Evolutionary conservation across 2,888 invertebrate species (phyloP).

Genomic region (Chrysopilus asiliformis): DNA sequence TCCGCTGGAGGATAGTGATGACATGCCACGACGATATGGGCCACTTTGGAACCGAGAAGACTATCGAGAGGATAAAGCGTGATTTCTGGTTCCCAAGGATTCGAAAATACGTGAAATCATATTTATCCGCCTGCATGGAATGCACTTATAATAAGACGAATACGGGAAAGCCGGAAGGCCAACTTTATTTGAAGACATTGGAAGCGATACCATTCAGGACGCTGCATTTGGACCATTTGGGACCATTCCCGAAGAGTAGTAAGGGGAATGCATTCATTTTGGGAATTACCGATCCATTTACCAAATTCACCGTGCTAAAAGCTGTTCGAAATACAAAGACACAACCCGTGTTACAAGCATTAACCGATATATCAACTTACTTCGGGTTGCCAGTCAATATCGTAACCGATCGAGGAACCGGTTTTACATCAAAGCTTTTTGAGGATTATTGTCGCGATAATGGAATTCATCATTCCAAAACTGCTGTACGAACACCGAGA

Average conservation of each 20-base stretch:
- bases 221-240: slow-evolving; percentile 5
- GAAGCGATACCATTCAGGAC: slow-evolving; percentile 6
- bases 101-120: slow-evolving; percentile 10
- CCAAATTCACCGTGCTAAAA: slow-evolving; percentile 5
- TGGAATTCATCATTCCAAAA: slow-evolving; percentile 1
- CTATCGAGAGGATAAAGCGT: slow-evolving; percentile 5
- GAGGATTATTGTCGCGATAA: too few relatives aligned
- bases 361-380: not conserved
- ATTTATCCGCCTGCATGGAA: slow-evolving; percentile 9
- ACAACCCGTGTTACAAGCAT: not conserved
- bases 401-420: slow-evolving; percentile 5
- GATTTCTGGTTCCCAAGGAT: slow-evolving; percentile 10
- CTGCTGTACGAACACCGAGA: slow-evolving; percentile 5
- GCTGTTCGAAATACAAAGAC: slow-evolving; percentile 7
- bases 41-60: slow-evolving; percentile 11
- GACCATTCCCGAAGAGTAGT: slow-evolving; percentile 6
- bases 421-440: slow-evolving; percentile 1
- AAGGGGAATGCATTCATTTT: slow-evolving; percentile 3
- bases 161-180: slow-evolving; percentile 3
- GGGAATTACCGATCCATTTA: slow-evolving; percentile 4
- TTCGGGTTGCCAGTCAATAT: slow-evolving; percentile 1
- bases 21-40: slow-evolving; percentile 10
- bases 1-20: slow-evolving; percentile 8
- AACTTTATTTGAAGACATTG: slow-evolving; percentile 10
- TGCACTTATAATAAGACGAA: slow-evolving; percentile 10